Percentiles rank a stretch among this genome's conserved stretches.
These are phyloP conservation scores for Melanostigma gelatinosum DNA, from an alignment of 2,113 vertebrate species.

Conservation along the genomic window DNA sequence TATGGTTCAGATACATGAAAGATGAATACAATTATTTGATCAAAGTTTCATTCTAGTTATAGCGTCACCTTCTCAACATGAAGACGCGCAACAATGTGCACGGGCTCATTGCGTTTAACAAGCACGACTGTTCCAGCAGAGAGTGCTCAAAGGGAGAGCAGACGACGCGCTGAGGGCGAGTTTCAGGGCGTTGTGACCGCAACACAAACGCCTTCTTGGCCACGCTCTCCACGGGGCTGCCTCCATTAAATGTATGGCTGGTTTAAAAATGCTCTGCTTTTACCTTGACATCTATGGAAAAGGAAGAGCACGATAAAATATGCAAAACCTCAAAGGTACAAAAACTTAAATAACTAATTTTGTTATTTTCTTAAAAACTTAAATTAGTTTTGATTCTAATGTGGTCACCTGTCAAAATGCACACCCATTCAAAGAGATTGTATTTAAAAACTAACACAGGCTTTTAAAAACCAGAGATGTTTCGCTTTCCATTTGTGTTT, in stretches of 20 bases:
- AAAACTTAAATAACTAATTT: neutral
- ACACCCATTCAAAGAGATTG: neutral
- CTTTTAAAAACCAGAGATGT: neutral
- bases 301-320: neutral
- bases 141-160: slow-evolving; percentile 1
- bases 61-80: neutral
- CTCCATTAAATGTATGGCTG: slow-evolving; percentile 1
- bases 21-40: neutral
- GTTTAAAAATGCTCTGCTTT: slow-evolving; percentile 4
- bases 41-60: neutral
- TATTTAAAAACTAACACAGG: neutral
- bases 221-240: neutral
- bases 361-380: neutral
- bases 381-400: neutral
- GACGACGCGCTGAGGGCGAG: neutral
- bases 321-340: neutral
- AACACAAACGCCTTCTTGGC: slow-evolving; percentile 1
- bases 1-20: neutral
- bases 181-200: neutral
- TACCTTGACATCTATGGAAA: neutral
- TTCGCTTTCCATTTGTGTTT: neutral
- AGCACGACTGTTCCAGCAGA: neutral
- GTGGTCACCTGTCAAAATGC: neutral
- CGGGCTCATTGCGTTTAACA: neutral
- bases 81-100: neutral